Conservation (phyloP, 1,140 invertebrate genomes). For the Musca vetustissima region DNA sequence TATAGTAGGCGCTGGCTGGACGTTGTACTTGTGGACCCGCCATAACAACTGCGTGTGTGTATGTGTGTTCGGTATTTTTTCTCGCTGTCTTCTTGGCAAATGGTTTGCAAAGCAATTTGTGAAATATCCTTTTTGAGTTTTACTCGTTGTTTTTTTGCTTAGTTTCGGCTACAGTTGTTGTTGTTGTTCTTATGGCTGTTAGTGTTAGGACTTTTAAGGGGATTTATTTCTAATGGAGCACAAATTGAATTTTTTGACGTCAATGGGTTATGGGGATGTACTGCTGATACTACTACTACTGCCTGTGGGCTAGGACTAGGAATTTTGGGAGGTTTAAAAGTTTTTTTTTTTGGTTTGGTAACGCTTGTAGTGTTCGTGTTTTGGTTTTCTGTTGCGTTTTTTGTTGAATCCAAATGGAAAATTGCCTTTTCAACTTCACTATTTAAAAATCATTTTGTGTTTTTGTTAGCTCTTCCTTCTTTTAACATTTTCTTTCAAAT, state of each 20-base stretch:
- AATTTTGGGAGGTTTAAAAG: background rate
- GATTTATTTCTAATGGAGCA: constrained; percentile 4
- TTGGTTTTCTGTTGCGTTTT: background rate
- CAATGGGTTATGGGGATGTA: background rate
- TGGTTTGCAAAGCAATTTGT: background rate
- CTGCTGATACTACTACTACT: background rate
- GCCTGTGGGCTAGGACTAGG: background rate
- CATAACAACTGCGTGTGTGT: constrained; percentile 38
- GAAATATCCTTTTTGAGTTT: background rate
- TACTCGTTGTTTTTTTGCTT: background rate
- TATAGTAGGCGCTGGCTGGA: constrained; percentile 50
- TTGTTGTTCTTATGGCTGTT: background rate
- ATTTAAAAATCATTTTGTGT: constrained; percentile 2
- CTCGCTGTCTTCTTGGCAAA: background rate
- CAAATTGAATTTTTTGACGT: background rate
- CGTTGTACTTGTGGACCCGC: constrained; percentile 52
- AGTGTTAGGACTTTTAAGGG: no score
- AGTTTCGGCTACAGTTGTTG: background rate
- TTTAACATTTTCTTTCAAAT: constrained; percentile 5
- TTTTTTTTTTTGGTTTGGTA: background rate
- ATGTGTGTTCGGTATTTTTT: background rate
- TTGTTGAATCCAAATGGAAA: background rate
- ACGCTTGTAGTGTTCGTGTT: no score
- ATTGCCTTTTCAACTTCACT: background rate
- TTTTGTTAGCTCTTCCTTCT: background rate